Conservation (phyloP, 2,888 invertebrate species). For the Netelia melanura region DNA sequence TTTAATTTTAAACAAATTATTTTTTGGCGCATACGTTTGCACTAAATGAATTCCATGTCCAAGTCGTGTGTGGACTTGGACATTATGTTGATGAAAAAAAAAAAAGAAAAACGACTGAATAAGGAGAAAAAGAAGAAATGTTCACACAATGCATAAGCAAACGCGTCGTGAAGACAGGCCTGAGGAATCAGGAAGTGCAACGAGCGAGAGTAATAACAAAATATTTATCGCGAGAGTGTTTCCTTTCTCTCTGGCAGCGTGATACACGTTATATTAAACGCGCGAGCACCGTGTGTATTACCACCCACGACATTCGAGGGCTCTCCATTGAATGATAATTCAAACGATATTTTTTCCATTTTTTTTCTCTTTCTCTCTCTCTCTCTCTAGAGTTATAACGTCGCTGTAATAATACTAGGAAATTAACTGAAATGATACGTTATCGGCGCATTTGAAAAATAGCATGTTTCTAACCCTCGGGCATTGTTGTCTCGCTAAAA, state of each 20-base stretch:
- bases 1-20: no score
- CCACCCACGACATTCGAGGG: constrained; percentile 57
- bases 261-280: constrained; percentile 54
- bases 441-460: constrained; percentile 29
- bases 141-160: neutral
- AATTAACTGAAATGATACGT: constrained; percentile 38
- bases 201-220: constrained; percentile 53
- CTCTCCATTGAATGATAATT: constrained; percentile 60
- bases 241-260: constrained; percentile 42
- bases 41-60: no score
- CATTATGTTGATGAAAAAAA: constrained; percentile 22
- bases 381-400: constrained; percentile 27
- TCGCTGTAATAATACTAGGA: constrained; percentile 34
- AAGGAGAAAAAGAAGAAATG: neutral
- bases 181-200: constrained; percentile 58
- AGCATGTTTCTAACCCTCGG: neutral
- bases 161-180: constrained; percentile 23
- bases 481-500: constrained; percentile 10
- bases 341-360: constrained; percentile 37
- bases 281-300: neutral
- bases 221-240: constrained; percentile 62
- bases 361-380: neutral
- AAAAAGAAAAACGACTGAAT: constrained; percentile 50
- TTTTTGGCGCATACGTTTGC: no score
- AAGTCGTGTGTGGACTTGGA: neutral